Conservation (phyloP, 1,140 invertebrate genomes). For the Drosophila cardini region DNA sequence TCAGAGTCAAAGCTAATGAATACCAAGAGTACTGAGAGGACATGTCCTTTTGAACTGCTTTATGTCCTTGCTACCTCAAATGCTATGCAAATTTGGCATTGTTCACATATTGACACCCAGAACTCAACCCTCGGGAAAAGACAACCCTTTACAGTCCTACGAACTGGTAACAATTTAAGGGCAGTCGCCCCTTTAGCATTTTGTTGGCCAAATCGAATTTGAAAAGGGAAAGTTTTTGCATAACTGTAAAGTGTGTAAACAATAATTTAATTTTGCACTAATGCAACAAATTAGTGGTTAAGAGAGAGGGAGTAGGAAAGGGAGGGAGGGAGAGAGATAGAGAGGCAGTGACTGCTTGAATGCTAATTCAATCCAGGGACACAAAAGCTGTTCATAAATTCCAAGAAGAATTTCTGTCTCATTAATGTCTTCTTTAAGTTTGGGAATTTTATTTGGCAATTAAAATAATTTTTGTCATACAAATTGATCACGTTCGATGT, state of each 20-base stretch:
- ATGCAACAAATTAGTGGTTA: slow-evolving; percentile 67
- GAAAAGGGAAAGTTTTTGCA: slow-evolving; percentile 19
- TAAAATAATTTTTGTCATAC: slow-evolving; percentile 50
- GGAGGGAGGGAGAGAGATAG: background rate
- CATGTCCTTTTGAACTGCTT: slow-evolving; percentile 2
- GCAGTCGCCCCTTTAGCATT: background rate
- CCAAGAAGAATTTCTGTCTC: slow-evolving; percentile 10
- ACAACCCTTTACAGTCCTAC: background rate
- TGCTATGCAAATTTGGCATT: slow-evolving; percentile 56
- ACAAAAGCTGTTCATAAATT: slow-evolving; percentile 23
- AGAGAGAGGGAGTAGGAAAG: background rate
- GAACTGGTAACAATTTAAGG: slow-evolving; percentile 44
- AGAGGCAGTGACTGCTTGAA: slow-evolving; percentile 2
- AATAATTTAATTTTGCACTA: slow-evolving; percentile 74
- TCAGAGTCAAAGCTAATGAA: slow-evolving; percentile 55
- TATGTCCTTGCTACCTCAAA: background rate
- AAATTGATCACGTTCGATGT: slow-evolving; percentile 61
- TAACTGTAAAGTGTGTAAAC: slow-evolving; percentile 61
- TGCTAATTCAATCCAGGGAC: slow-evolving; percentile 45
- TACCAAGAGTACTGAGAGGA: slow-evolving; percentile 5
- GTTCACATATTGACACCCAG: slow-evolving; percentile 55
- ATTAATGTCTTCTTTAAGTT: slow-evolving; percentile 26
- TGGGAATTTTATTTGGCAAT: slow-evolving; percentile 37
- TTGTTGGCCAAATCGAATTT: slow-evolving; percentile 22
- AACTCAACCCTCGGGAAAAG: slow-evolving; percentile 19